Conservation (phyloP, 2,113 vertebrate genomes). For the Theropithecus gelada region DNA sequence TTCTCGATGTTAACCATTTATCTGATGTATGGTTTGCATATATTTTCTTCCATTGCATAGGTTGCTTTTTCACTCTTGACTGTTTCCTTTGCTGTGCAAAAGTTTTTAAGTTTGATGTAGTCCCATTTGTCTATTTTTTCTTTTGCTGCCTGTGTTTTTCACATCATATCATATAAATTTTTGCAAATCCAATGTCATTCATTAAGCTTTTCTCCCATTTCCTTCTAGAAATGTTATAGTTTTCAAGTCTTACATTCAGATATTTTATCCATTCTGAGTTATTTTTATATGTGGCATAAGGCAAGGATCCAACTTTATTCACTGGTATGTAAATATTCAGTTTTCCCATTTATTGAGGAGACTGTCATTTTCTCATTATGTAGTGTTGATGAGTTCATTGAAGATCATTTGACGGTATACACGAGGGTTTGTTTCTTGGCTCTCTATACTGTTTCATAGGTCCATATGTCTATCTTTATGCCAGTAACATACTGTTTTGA, state of each 20-base stretch:
- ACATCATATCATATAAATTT: neutral
- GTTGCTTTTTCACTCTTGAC: neutral
- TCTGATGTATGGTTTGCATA: neutral
- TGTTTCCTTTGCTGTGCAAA: slow-evolving; percentile 1
- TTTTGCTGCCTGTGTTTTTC: neutral
- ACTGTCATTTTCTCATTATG: neutral
- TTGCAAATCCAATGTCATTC: neutral
- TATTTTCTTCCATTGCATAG: neutral
- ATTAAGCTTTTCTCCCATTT: neutral
- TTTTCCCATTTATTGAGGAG: neutral
- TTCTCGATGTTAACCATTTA: neutral
- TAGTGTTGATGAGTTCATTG: neutral
- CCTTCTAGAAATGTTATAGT: neutral
- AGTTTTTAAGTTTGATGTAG: neutral
- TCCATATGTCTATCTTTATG: neutral
- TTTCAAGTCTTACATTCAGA: neutral
- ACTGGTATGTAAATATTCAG: neutral
- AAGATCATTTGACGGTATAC: neutral
- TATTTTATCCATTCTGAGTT: neutral
- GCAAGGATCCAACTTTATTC: neutral
- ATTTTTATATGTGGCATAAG: neutral
- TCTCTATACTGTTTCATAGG: neutral
- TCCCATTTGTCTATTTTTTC: neutral
- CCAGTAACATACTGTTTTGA: neutral
- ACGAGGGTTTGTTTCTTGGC: neutral